Percentiles rank a stretch among this genome's conserved stretches.
These are phyloP conservation scores for Hydrozoanthus tunicans DNA, from an alignment of 64 coral and sea anemone species.

Conservation along the genomic window DNA sequence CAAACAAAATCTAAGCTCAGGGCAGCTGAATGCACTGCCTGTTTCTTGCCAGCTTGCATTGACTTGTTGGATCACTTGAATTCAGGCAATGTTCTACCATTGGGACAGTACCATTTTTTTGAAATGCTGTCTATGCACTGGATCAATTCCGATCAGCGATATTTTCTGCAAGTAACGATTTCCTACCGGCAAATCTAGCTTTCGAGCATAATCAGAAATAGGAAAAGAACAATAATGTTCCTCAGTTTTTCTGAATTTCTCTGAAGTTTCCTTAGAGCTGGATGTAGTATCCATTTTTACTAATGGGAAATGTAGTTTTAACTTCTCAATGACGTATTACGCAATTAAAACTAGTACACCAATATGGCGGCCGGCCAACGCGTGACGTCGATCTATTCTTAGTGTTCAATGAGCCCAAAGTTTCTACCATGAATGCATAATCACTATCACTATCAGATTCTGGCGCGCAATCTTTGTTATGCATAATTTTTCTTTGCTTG, in stretches of 20 bases:
- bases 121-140: conserved; percentile 5
- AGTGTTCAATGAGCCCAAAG: no score
- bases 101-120: conserved; percentile 55
- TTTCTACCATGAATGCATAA: no score
- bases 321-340: no score
- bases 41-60: not conserved
- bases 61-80: conserved; percentile 25
- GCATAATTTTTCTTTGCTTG: no score
- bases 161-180: not conserved
- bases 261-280: not conserved
- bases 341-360: no score
- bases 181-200: not conserved
- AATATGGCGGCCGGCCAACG: no score
- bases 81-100: conserved; percentile 37
- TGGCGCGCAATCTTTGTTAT: no score
- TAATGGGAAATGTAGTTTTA: not conserved
- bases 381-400: no score
- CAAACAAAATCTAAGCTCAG: conserved; percentile 44
- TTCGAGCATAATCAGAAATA: not conserved
- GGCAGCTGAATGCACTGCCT: conserved; percentile 21
- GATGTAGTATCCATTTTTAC: not conserved
- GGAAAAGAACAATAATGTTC: not conserved
- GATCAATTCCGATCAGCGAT: not conserved
- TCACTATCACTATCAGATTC: no score
- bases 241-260: no score